Evolutionary conservation across 2,888 invertebrate species (phyloP).

Genomic region (Eilema sororculum): DNA sequence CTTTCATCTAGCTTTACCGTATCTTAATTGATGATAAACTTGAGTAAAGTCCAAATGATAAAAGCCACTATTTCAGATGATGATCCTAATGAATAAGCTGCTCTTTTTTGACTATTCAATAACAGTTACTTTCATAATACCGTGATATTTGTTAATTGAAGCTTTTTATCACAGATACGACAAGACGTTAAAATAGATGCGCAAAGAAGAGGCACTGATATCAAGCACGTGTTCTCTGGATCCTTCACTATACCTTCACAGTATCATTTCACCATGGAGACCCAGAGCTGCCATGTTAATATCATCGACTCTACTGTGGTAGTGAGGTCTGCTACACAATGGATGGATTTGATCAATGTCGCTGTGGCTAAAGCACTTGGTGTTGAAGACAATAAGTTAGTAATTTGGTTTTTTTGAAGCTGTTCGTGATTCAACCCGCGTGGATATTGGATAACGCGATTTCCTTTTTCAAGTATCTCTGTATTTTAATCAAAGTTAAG

Average conservation of each 20-base stretch:
- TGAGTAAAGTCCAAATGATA: no score
- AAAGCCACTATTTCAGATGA: no score
- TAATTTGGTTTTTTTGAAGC: no score
- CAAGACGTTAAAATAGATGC: constrained; percentile 68
- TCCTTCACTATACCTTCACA: constrained; percentile 87
- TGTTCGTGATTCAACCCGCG: no score
- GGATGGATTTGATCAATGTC: constrained; percentile 88
- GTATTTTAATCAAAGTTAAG: no score
- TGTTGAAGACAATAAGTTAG: constrained; percentile 87
- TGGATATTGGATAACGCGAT: no score
- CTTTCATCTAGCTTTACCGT: no score
- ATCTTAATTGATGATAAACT: no score
- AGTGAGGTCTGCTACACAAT: constrained; percentile 88
- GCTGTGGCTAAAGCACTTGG: constrained; percentile 85
- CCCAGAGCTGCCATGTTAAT: constrained; percentile 85
- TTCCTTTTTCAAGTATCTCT: no score
- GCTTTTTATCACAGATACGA: constrained; percentile 64
- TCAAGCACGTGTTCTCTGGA: constrained; percentile 86
- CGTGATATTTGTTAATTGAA: not conserved
- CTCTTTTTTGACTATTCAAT: no score
- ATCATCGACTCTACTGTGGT: constrained; percentile 45
- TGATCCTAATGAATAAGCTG: no score
- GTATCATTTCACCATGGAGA: constrained; percentile 93
- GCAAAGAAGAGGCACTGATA: constrained; percentile 70
- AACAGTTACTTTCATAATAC: no score